Conservation (phyloP, 2,113 vertebrate genomes). For the Camelus bactrianus region DNA sequence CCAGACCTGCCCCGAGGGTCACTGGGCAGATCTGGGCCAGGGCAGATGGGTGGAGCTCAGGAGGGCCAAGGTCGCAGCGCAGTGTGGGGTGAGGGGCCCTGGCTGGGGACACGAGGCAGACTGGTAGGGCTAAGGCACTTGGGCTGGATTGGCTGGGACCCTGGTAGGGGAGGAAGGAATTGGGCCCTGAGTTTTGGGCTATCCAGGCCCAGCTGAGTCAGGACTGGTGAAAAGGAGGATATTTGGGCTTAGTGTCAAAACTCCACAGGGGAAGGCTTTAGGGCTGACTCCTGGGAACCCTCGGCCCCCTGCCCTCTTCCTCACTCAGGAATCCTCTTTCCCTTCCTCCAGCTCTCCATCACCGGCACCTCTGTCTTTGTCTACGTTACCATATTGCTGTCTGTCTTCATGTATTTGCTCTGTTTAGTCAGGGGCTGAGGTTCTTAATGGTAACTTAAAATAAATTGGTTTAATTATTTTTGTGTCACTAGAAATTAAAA, state of each 20-base stretch:
- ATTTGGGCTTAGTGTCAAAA: background rate
- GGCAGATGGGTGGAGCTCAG: background rate
- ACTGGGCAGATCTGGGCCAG: background rate
- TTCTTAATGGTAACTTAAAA: background rate
- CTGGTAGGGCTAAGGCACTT: accelerated
- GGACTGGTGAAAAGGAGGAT: background rate
- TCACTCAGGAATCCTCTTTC: background rate
- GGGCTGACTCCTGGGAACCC: background rate
- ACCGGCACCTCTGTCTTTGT: background rate
- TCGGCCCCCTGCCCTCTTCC: no score
- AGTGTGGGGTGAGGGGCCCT: no score
- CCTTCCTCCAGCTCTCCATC: background rate
- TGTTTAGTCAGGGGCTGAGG: background rate
- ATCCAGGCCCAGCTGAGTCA: background rate
- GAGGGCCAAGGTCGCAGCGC: background rate
- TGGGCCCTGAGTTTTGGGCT: background rate
- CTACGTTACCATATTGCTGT: background rate
- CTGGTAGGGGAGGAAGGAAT: background rate
- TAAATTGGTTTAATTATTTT: conserved; percentile 20
- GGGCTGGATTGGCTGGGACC: no score
- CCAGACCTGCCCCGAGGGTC: background rate
- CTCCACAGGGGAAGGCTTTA: background rate
- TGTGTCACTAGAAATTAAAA: conserved; percentile 16
- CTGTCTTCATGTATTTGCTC: background rate
- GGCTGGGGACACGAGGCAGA: no score